phyloP scores from a whole-genome alignment of 1,140 invertebrate genomes.

The Ladona fulva region DNA sequence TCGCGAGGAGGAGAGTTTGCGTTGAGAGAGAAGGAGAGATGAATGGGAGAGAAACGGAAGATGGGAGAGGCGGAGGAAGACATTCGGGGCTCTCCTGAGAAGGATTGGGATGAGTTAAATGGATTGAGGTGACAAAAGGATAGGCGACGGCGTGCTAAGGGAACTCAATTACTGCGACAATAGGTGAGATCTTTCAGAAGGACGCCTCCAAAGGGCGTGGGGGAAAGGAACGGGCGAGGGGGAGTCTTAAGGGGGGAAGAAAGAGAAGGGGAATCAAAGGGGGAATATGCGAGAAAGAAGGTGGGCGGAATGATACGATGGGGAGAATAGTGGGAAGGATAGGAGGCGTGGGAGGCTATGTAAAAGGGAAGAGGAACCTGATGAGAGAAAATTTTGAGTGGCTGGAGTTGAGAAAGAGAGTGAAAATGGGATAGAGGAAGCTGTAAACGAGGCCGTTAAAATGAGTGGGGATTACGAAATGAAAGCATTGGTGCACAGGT shows the following conservation, averaged over 20 bases:
- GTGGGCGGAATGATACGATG: neutral
- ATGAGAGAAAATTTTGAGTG: neutral
- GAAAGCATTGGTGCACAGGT: neutral
- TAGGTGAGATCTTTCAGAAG: slow-evolving; percentile 5
- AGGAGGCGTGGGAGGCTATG: neutral
- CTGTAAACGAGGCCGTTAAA: neutral
- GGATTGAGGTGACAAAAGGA: slow-evolving; percentile 3
- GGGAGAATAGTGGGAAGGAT: neutral
- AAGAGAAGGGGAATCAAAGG: neutral
- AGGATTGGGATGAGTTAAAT: neutral
- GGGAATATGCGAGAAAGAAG: neutral
- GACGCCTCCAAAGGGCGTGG: neutral
- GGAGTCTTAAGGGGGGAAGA: neutral
- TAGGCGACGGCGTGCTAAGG: neutral
- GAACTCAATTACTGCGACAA: slow-evolving; percentile 4
- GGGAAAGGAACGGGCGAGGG: neutral
- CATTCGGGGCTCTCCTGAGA: too few species aligned
- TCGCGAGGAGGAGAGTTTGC: neutral
- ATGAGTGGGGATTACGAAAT: neutral
- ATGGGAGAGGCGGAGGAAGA: neutral
- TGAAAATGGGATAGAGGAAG: neutral
- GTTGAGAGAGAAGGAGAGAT: neutral
- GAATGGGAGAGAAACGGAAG: neutral
- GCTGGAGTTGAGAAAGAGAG: neutral
- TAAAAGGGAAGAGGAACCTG: neutral